Conservation (phyloP, 2,888 invertebrate genomes). For the Zelleria hepariella region DNA sequence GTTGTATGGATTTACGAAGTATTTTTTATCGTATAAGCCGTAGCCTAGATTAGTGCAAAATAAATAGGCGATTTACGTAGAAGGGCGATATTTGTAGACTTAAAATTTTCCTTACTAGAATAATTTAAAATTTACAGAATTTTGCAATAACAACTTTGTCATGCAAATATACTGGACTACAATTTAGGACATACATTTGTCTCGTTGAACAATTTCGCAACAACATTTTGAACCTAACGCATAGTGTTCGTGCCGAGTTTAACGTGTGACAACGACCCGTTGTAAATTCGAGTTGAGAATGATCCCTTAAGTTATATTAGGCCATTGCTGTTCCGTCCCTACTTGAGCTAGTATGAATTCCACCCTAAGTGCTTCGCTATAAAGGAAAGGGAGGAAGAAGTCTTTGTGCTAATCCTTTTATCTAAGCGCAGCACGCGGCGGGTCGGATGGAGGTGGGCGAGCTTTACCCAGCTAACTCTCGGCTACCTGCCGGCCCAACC, state of each 20-base stretch:
- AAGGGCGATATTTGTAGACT: background rate
- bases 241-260: background rate
- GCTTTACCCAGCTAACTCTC: background rate
- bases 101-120: background rate
- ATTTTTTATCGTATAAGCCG: no score
- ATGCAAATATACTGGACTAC: no score
- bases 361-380: conserved; percentile 15
- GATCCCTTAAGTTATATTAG: background rate
- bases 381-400: conserved; percentile 38
- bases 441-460: conserved; percentile 16
- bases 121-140: no score
- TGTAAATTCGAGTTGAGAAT: background rate
- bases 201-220: background rate
- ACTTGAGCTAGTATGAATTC: background rate
- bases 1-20: no score
- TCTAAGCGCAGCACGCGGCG: conserved; percentile 51
- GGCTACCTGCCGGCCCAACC: background rate
- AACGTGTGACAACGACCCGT: background rate
- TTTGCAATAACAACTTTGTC: no score
- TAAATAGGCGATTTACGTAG: background rate
- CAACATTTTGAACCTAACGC: background rate
- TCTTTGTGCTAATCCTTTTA: conserved; percentile 53
- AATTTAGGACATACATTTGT: no score
- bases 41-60: no score
- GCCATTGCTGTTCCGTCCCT: background rate